Base-by-base conservation (phyloP, 2,797 vertebrate genomes). In the Anguilla marmorata region DNA sequence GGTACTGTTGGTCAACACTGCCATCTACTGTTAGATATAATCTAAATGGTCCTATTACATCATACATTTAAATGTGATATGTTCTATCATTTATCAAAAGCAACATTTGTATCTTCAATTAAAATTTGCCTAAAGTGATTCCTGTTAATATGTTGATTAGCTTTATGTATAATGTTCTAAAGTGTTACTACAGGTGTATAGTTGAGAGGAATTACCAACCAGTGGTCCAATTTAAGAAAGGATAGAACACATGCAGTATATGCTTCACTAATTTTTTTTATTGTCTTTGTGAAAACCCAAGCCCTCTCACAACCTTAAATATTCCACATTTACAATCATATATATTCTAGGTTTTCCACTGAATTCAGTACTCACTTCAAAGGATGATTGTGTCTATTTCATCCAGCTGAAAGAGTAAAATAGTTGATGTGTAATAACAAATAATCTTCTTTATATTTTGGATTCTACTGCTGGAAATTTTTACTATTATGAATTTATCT, bases 1-100 rank as follows among this genome's bases (percentile, higher is more conserved):
- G 52, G 45, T 37, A 74, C 52, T 52, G 84, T 91, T 90, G 89
- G 88, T 90, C 88, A 87, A 95, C 91, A 94, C 92, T 95, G 94
- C 94, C 95, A 94, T 89, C 95, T 96, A 91, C 90, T 94, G 95
- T 94, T 74, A 45, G 41, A 37, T n/a, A 37, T 76, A 12, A 76
- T 76, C 19, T 37, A 37, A 19, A 41, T 7, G 11, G 33, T 21
- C 33, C 74, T 76, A 12, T 11, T 37, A 14, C 30, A 33, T 74
- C 14, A 12, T 8, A 33, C 30, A 74, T 37, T 74, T 33, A 9
- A 74, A 74, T 74, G 11, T 74, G 14, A 63, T 54, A 54, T 27
- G 24, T 66, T 27, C 3, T 60, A 60, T 60, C 21, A 24, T 60
- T 60, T 60, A 21, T 60, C 16, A 60, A 3, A 60, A 60, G 58